Evolutionary conservation across 2,888 invertebrate genomes (phyloP).

Genomic region (Megastigmus dorsalis): DNA sequence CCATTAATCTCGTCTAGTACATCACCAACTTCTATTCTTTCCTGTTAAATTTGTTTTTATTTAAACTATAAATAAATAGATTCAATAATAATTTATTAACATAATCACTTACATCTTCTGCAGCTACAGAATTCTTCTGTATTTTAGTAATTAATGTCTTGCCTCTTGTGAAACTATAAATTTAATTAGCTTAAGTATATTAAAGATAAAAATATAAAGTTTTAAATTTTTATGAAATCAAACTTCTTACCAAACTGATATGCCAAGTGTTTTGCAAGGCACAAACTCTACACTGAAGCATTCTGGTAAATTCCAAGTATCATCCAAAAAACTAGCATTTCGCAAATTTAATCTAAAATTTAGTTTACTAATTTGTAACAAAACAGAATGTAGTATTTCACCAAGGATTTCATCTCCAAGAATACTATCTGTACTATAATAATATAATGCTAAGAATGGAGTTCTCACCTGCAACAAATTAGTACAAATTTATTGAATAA

Average conservation of each 20-base stretch:
- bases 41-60: slow-evolving; percentile 69
- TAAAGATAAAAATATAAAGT: slow-evolving; percentile 10
- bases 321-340: slow-evolving; percentile 80
- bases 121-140: slow-evolving; percentile 78
- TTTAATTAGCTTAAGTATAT: not conserved
- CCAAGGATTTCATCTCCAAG: slow-evolving; percentile 80
- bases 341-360: slow-evolving; percentile 76
- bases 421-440: slow-evolving; percentile 73
- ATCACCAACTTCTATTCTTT: slow-evolving; percentile 79
- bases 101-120: slow-evolving; percentile 78
- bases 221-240: not conserved
- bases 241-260: slow-evolving; percentile 76
- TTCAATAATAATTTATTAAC: too few species aligned
- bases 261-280: slow-evolving; percentile 79
- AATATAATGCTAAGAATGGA: slow-evolving; percentile 65
- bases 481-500: too few species aligned
- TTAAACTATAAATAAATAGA: not conserved
- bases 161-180: slow-evolving; percentile 77
- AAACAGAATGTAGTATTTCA: slow-evolving; percentile 78
- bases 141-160: slow-evolving; percentile 78
- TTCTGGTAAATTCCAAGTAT: slow-evolving; percentile 79
- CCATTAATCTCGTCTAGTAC: slow-evolving; percentile 80
- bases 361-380: slow-evolving; percentile 76
- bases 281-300: slow-evolving; percentile 78
- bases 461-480: slow-evolving; percentile 63